Conservation (phyloP, 2,113 vertebrate species). For the Ammospiza caudacuta region DNA sequence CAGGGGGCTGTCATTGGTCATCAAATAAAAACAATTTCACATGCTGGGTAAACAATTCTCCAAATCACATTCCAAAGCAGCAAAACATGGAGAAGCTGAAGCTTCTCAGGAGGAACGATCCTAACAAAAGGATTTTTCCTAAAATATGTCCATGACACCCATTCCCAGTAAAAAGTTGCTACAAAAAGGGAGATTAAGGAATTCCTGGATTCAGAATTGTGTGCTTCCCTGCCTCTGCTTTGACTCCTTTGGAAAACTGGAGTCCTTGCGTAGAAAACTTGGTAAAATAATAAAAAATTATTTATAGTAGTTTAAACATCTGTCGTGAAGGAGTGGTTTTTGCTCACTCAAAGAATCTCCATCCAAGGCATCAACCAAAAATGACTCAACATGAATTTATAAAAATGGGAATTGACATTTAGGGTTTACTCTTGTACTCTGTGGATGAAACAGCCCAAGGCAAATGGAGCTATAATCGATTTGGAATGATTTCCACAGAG, state of each 20-base stretch:
- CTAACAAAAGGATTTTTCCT: too few relatives aligned
- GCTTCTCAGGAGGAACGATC: too few relatives aligned
- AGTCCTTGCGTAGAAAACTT: neutral
- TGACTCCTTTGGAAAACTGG: neutral
- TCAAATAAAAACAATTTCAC: too few relatives aligned
- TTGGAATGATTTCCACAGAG: neutral
- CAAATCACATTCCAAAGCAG: too few relatives aligned
- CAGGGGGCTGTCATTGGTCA: too few relatives aligned
- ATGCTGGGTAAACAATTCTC: too few relatives aligned
- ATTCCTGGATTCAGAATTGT: neutral
- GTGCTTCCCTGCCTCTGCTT: neutral
- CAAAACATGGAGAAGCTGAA: too few relatives aligned
- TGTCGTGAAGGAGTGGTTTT: neutral
- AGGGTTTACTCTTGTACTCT: neutral
- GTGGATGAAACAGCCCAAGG: neutral
- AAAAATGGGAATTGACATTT: neutral
- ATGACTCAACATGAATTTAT: neutral
- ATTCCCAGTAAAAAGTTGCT: neutral
- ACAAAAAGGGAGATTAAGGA: neutral
- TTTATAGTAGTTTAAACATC: neutral
- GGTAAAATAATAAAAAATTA: rapidly evolving
- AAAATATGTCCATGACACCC: too few relatives aligned
- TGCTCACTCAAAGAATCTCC: neutral
- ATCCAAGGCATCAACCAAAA: neutral
- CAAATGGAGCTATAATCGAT: rapidly evolving